These are phyloP conservation scores for Alcis repandata DNA, from an alignment of 2,888 invertebrate genomes.

Conservation along the genomic window DNA sequence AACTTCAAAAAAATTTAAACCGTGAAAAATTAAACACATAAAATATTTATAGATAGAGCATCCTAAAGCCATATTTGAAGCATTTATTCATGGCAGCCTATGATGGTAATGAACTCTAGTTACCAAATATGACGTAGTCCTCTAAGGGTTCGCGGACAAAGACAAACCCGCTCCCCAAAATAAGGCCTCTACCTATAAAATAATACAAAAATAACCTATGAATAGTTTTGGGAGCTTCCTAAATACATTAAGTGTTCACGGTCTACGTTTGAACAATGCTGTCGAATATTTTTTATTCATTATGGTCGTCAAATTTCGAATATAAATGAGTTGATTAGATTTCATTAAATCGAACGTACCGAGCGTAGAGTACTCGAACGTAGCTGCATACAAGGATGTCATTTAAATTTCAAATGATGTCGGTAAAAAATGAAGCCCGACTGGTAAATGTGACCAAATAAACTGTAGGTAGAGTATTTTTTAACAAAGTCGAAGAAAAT, in stretches of 20 bases:
- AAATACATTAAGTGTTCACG: slow-evolving; percentile 15
- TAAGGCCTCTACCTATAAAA: slow-evolving; percentile 8
- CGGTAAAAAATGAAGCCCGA: neutral
- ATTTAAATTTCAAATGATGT: slow-evolving; percentile 20
- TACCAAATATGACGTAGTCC: neutral
- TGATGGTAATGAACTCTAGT: slow-evolving; percentile 1
- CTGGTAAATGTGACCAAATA: neutral
- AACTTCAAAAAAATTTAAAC: no score
- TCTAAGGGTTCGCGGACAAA: slow-evolving; percentile 13
- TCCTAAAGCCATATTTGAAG: neutral
- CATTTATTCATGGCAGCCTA: neutral
- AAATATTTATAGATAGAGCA: no score
- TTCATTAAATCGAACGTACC: slow-evolving; percentile 10
- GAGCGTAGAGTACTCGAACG: slow-evolving; percentile 7
- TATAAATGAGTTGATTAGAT: slow-evolving; percentile 30
- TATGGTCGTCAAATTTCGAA: slow-evolving; percentile 23
- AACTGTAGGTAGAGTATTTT: no score
- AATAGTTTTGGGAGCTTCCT: slow-evolving; percentile 22
- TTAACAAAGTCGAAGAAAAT: no score
- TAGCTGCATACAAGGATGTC: slow-evolving; percentile 10
- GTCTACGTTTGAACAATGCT: slow-evolving; percentile 17
- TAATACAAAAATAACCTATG: slow-evolving; percentile 1
- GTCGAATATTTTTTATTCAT: slow-evolving; percentile 19
- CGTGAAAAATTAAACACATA: no score
- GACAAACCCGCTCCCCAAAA: neutral